These are phyloP conservation scores for Drosophila burlai DNA, from an alignment of 1,140 invertebrate genomes.

Conservation along the genomic window DNA sequence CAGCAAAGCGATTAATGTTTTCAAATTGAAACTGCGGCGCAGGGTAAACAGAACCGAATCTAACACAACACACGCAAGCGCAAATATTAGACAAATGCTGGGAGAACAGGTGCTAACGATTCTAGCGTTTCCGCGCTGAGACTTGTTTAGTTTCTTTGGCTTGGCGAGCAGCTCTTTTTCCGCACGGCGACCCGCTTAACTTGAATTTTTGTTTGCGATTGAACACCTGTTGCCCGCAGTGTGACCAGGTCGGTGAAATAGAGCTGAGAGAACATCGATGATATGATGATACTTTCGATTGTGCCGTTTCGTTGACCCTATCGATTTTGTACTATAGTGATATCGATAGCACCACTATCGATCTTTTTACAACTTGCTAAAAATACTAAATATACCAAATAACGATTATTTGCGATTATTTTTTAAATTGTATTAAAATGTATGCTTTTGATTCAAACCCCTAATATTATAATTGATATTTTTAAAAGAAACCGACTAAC, in stretches of 20 bases:
- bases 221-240: constrained; percentile 28
- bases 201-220: constrained; percentile 21
- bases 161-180: constrained; percentile 30
- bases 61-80: constrained; percentile 8
- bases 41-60: constrained; percentile 19
- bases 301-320: too few species aligned
- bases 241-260: background rate
- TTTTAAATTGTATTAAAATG: too few species aligned
- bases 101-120: constrained; percentile 63
- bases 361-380: too few species aligned
- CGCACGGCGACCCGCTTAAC: constrained; percentile 19
- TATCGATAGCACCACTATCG: too few species aligned
- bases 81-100: constrained; percentile 49
- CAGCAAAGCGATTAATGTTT: constrained; percentile 51
- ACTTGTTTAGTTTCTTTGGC: constrained; percentile 43
- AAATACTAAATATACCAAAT: too few species aligned
- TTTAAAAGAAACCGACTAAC: too few species aligned
- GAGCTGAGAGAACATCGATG: too few species aligned
- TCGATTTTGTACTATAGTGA: too few species aligned
- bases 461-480: too few species aligned
- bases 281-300: too few species aligned
- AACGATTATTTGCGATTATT: too few species aligned
- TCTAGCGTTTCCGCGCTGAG: constrained; percentile 29
- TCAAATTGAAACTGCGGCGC: constrained; percentile 16
- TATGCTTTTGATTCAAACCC: too few species aligned